A percentile compares a stretch with the other conserved stretches of the same genome.
Conservation (phyloP, 2,797 vertebrate genomes). For the Rhabdophis nuchalis region DNA sequence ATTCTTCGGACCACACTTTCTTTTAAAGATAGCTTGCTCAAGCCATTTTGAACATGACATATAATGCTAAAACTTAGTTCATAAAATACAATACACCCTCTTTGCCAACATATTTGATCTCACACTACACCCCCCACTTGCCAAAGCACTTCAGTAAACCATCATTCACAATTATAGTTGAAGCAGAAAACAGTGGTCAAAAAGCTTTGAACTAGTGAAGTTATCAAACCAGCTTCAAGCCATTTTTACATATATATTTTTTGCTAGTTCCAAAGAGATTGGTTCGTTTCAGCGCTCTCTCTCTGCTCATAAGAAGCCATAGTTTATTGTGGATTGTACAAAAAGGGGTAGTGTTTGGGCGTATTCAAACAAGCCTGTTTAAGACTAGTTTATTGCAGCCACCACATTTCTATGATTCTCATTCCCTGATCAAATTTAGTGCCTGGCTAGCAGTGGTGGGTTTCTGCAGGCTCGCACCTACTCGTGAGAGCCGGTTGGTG, state of each 20-base stretch:
- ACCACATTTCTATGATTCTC: not conserved
- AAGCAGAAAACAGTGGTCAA: not conserved
- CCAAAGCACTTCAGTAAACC: not conserved
- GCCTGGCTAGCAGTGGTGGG: not conserved
- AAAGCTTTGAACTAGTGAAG: not conserved
- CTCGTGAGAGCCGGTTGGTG: too few relatives aligned
- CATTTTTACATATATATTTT: not conserved
- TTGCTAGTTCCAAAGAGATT: not conserved
- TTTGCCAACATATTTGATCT: not conserved
- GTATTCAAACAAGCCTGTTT: not conserved
- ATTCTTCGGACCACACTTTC: not conserved
- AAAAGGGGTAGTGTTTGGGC: not conserved
- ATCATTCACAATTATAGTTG: not conserved
- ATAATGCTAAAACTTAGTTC: not conserved
- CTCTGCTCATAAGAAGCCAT: not conserved
- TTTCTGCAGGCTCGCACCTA: too few relatives aligned
- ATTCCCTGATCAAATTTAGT: not conserved
- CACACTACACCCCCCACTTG: not conserved
- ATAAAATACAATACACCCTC: not conserved
- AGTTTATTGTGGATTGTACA: not conserved
- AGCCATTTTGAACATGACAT: not conserved
- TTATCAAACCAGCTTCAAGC: not conserved
- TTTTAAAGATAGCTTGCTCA: not conserved
- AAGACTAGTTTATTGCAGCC: not conserved
- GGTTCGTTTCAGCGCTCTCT: not conserved